A percentile compares a stretch with the other conserved stretches of the same genome.
Evolutionary conservation across 2,888 invertebrate species (phyloP).

Genomic region (Cyaniris semiargus): DNA sequence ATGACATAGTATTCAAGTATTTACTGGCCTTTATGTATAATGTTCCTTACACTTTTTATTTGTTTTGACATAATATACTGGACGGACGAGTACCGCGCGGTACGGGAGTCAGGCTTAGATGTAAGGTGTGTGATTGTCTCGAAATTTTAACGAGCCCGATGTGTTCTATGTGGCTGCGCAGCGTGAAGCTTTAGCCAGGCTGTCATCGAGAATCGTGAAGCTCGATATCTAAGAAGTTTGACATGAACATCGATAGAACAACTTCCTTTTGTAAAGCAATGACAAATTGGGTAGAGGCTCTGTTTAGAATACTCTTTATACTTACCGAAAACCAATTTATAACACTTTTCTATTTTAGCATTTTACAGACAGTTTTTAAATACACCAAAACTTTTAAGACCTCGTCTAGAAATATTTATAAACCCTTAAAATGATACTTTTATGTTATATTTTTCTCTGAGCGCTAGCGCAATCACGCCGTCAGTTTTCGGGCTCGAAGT

Average conservation of each 20-base stretch:
- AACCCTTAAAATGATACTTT: too few species aligned
- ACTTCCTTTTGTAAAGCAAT: too few species aligned
- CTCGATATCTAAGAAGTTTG: too few species aligned
- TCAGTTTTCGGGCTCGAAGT: slow-evolving; percentile 43
- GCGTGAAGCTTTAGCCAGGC: not conserved
- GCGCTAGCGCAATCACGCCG: not conserved
- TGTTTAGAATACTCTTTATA: too few species aligned
- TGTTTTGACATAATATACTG: slow-evolving; percentile 54
- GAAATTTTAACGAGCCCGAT: slow-evolving; percentile 45
- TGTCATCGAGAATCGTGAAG: not conserved
- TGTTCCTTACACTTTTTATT: slow-evolving; percentile 53
- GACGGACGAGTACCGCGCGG: slow-evolving; percentile 61
- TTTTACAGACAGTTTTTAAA: not conserved
- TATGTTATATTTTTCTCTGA: not conserved
- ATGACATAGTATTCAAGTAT: slow-evolving; percentile 73
- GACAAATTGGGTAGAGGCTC: too few species aligned
- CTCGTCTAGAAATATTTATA: too few species aligned
- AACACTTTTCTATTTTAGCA: not conserved
- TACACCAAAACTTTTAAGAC: not conserved
- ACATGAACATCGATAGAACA: too few species aligned
- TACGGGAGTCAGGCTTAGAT: slow-evolving; percentile 62
- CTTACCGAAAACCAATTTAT: not conserved
- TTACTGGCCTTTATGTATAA: slow-evolving; percentile 71
- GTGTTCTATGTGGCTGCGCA: not conserved
- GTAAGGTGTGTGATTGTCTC: slow-evolving; percentile 71